A percentile compares a stretch with the other conserved stretches of the same genome.
Evolutionary conservation across 2,888 invertebrate species (phyloP).

Genomic region (Cinara cedri): DNA sequence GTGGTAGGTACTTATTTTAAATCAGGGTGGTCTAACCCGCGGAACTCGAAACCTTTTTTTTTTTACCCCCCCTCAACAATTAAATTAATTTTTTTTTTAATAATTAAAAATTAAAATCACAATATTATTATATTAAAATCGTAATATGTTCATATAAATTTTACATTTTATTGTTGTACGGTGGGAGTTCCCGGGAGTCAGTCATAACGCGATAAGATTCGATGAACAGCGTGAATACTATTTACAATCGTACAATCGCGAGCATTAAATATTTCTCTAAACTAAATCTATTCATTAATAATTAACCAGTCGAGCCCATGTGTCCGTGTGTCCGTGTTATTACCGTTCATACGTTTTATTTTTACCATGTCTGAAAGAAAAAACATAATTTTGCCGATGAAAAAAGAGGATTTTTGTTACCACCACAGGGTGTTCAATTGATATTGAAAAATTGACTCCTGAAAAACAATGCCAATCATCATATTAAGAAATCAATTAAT

Average conservation of each 20-base stretch:
- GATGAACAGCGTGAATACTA: slow-evolving; percentile 24
- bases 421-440: no score
- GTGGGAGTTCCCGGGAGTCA: no score
- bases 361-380: slow-evolving; percentile 19
- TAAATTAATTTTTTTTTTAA: neutral
- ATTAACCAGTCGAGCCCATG: no score
- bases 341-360: no score
- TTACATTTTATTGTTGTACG: no score
- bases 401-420: slow-evolving; percentile 14
- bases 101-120: neutral
- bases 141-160: no score
- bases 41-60: slow-evolving; percentile 4
- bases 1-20: no score
- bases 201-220: neutral
- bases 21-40: slow-evolving; percentile 13
- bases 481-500: no score
- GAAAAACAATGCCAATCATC: no score
- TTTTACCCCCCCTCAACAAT: neutral
- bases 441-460: no score
- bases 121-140: no score
- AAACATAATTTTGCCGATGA: slow-evolving; percentile 10
- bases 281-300: slow-evolving; percentile 30
- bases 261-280: slow-evolving; percentile 24
- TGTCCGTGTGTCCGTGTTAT: no score
- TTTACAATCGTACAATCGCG: slow-evolving; percentile 28